These are phyloP conservation scores for Phyllotis vaccarum DNA, from an alignment of 2,797 vertebrate genomes.

Conservation along the genomic window DNA sequence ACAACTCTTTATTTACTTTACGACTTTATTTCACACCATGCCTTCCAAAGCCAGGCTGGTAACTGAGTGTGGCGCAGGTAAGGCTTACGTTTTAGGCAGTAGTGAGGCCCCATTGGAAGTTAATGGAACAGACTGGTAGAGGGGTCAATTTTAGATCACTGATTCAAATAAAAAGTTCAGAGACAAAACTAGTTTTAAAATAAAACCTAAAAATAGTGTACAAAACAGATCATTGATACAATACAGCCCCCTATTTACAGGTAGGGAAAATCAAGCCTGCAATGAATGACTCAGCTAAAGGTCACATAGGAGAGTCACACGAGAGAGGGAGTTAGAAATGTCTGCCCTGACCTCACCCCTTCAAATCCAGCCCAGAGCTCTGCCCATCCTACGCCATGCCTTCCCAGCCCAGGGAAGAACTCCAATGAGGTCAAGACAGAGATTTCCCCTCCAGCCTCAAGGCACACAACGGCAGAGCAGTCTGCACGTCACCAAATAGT, in stretches of 20 bases:
- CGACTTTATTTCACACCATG: background rate
- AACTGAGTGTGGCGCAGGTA: background rate
- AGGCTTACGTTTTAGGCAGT: background rate
- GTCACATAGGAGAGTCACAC: background rate
- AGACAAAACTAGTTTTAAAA: slow-evolving; percentile 38
- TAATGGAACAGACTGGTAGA: background rate
- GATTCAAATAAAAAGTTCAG: slow-evolving; percentile 34
- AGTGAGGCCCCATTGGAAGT: background rate
- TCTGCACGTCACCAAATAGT: background rate
- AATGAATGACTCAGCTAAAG: slow-evolving; percentile 56
- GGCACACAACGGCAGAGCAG: slow-evolving; percentile 43
- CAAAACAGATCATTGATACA: background rate
- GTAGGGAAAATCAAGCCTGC: slow-evolving; percentile 16
- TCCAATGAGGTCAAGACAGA: slow-evolving; percentile 33
- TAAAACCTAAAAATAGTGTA: background rate
- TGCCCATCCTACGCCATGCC: background rate
- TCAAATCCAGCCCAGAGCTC: background rate
- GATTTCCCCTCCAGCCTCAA: slow-evolving; percentile 68
- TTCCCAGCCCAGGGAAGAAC: slow-evolving; percentile 59
- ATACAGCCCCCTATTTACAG: background rate
- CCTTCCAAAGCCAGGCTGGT: slow-evolving; percentile 7
- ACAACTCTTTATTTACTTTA: background rate
- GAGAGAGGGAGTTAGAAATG: background rate
- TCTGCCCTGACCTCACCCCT: background rate
- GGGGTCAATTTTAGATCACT: background rate